Base-by-base conservation (phyloP, 30 jellyfish, hydroid and myxozoan species). In the Aurelia aurita region DNA sequence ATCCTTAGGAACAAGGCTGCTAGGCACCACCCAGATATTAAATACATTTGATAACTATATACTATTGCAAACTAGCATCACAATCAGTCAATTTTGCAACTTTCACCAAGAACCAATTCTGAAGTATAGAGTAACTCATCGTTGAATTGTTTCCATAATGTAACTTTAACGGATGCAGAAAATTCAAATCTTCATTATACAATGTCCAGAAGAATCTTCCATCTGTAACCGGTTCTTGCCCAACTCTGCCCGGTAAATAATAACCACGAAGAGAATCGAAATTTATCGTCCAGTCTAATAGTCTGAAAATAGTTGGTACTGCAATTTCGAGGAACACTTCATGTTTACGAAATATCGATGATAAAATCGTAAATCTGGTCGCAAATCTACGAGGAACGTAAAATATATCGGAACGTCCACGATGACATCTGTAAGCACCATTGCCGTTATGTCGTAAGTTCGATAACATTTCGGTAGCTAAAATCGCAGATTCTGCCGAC, bases 311-410 rank as follows among this genome's bases (percentile, higher is more conserved):
- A 1, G 99, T 95, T 20, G 99, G 98, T 20, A 89, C 96, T n/a
- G 99, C 98, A 43, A 95, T 95, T 53, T 95, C 99, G 27, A 95
- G 96, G 35, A 95, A 95, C 3, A 95, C 99, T 31, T 86, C 93
- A 32, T 89, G 82, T 79, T 80, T 74, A 5, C 89, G 59, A 77
- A 95, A 95, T 18, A 89, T 77, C 58, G 89, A 71, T 31, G 99
- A 85, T 5, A 95, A 80, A 35, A 84, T 27, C 44, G 58, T 45
- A 90, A 95, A 95, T 23, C 49, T 63, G 1, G 49, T 70, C 23
- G 89, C 49, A 66, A 39, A 54, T n/a, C 63, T 47, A 18, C 79
- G 73, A 0, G 99, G 99, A 43, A 95, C 84, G 79, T 95, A 95
- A 79, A 81, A 89, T 23, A 95, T 82, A 89, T 95, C 99, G 18